These are phyloP conservation scores for Habropoda laboriosa DNA, from an alignment of 1,140 invertebrate species.

Conservation along the genomic window DNA sequence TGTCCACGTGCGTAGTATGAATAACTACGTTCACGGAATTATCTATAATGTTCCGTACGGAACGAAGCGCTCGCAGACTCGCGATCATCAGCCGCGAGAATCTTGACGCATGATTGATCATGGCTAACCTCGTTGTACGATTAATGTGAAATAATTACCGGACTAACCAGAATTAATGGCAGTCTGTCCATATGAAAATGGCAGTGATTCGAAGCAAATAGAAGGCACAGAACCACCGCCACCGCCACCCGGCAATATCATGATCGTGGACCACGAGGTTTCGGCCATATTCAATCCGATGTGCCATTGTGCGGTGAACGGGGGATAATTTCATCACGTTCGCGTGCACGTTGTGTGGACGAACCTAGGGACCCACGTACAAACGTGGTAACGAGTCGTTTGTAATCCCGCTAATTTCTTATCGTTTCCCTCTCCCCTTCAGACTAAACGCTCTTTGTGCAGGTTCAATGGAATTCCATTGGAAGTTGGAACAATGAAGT, in stretches of 20 bases:
- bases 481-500: constrained; percentile 7
- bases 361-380: neutral
- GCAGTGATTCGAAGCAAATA: constrained; percentile 44
- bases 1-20: constrained; percentile 30
- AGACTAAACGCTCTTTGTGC: neutral
- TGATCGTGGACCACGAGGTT: neutral
- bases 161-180: constrained; percentile 62
- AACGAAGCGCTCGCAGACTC: neutral
- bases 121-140: constrained; percentile 38
- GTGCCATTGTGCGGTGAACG: constrained; percentile 17
- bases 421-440: neutral
- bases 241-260: constrained; percentile 6
- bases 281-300: neutral
- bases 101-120: constrained; percentile 61
- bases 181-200: constrained; percentile 47
- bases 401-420: constrained; percentile 35
- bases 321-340: constrained; percentile 40
- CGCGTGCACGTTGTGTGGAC: neutral
- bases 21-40: constrained; percentile 27
- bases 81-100: neutral
- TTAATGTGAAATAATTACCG: constrained; percentile 67
- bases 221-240: too few species aligned
- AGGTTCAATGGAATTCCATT: neutral
- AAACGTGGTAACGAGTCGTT: constrained; percentile 29
- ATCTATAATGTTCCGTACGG: neutral